Evolutionary conservation across 1,140 invertebrate genomes (phyloP).

Genomic region (Alviniconcha marisindica): DNA sequence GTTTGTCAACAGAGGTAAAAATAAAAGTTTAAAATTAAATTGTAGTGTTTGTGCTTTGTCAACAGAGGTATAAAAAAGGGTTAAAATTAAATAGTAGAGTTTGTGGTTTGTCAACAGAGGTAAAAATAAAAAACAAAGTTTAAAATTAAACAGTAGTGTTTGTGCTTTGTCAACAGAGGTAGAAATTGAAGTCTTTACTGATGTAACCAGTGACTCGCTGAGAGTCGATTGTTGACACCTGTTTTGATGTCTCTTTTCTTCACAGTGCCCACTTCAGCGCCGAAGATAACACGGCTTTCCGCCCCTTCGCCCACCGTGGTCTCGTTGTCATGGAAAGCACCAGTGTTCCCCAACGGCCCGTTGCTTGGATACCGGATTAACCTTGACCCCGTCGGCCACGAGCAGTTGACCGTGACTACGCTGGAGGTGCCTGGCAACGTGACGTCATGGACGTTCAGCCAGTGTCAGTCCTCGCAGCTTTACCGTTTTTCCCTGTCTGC

Average conservation of each 20-base stretch:
- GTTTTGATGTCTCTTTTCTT: neutral
- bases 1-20: too few species aligned
- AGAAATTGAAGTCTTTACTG: too few species aligned
- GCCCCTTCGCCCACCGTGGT: slow-evolving; percentile 89
- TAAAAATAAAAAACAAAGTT: too few species aligned
- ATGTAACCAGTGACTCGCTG: too few species aligned
- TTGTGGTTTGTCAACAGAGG: too few species aligned
- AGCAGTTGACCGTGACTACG: slow-evolving; percentile 66
- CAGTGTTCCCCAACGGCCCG: slow-evolving; percentile 90
- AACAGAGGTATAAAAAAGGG: too few species aligned
- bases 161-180: too few species aligned
- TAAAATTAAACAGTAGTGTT: too few species aligned
- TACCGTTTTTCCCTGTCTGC: slow-evolving; percentile 88
- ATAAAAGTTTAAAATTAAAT: too few species aligned
- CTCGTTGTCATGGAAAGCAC: slow-evolving; percentile 91
- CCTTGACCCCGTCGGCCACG: slow-evolving; percentile 76
- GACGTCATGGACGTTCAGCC: slow-evolving; percentile 84
- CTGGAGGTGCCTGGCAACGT: slow-evolving; percentile 82
- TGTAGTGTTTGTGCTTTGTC: too few species aligned
- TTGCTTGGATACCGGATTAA: slow-evolving; percentile 89
- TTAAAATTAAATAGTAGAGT: too few species aligned
- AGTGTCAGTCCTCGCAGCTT: slow-evolving; percentile 84
- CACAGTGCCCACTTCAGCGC: slow-evolving; percentile 67
- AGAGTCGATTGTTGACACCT: too few species aligned
- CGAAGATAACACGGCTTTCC: slow-evolving; percentile 83